Evolutionary conservation across 2,113 vertebrate species (phyloP), one percentile per base, ranked within the genome.

Genomic region (Cebus imitator): DNA sequence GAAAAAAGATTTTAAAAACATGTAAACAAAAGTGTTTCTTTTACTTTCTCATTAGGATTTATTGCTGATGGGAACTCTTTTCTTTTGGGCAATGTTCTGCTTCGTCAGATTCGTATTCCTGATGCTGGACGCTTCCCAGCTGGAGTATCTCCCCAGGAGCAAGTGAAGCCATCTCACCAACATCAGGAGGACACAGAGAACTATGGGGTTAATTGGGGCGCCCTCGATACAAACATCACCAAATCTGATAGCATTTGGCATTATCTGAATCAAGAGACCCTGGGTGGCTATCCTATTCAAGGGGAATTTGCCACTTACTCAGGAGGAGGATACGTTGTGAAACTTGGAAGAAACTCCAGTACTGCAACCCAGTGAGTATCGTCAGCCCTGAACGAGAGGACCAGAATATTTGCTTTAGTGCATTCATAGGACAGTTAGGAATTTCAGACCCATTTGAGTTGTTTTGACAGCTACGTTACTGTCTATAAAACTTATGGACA

Each of bases 1-100:
- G 32, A 68, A 68, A 18, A 68, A 68, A 68, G 6, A 68, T 68
- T 68, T 32, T 8, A n/a, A n/a, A 35, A 68, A 68, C 7, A 68
- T 3, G 6, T 68, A 68, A 68, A 23, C 9, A 8, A 23, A 55
- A 55, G 6, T 80, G 32, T 80, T 80, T 35, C 9, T 52, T 80
- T 75, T 76, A 37, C 40, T 95, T 25, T 93, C 64, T 94, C 43
- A 6, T n/a, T 72, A 98, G 98, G 98, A 32, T 95, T 98, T 64
- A 92, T 98, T 83, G 91, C 96, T 6, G 98, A 98, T 37, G 98
- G 98, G 13, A 97, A 97, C 45, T 96, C 97, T 76, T 97, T 97
- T 66, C 98, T 98, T 40, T 32, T 98, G 94, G 98, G 98, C 79
- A 98, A 87, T 8, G 88, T 97, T n/a, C 90, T 98, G 7, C 96